Percentiles rank a stretch among this genome's conserved stretches.
phyloP scores from a whole-genome alignment of 2,113 vertebrate genomes.

The Gallinago undulata region DNA sequence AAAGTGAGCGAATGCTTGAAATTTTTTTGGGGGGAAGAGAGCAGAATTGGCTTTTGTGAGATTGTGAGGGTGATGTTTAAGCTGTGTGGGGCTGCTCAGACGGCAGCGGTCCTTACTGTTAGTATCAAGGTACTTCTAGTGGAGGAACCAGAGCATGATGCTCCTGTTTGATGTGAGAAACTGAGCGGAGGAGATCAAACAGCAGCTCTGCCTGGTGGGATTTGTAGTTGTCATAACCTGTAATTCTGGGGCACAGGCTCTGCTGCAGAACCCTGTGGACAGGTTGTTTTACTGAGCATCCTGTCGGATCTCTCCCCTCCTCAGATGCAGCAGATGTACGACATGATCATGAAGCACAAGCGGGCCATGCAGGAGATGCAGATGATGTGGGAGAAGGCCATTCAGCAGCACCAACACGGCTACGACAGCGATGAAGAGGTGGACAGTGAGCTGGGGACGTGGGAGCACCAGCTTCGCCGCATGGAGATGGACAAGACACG shows the following conservation, averaged over 20 bases:
- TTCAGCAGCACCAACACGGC: slow-evolving; percentile 91
- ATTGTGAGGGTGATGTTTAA: accelerated
- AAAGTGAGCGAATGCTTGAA: neutral
- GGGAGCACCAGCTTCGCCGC: slow-evolving; percentile 93
- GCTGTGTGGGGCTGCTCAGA: neutral
- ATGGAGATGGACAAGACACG: slow-evolving; percentile 99
- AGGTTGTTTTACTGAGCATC: accelerated
- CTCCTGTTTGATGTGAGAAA: neutral
- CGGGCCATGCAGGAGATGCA: slow-evolving; percentile 96
- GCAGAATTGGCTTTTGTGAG: neutral
- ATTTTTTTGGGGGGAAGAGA: neutral
- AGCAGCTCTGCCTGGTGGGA: neutral
- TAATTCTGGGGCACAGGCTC: neutral
- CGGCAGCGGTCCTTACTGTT: neutral
- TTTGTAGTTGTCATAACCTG: neutral
- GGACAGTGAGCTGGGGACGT: slow-evolving; percentile 87
- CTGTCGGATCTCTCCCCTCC: neutral
- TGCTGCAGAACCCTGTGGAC: neutral
- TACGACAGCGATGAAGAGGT: slow-evolving; percentile 98
- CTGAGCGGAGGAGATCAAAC: neutral
- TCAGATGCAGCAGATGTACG: slow-evolving; percentile 99
- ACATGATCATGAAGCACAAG: slow-evolving; percentile 98
- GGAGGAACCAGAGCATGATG: neutral
- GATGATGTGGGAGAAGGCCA: slow-evolving; percentile 91
- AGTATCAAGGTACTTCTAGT: neutral